Evolutionary conservation across 2,888 invertebrate species (phyloP).

Genomic region (Exocentrus adspersus): DNA sequence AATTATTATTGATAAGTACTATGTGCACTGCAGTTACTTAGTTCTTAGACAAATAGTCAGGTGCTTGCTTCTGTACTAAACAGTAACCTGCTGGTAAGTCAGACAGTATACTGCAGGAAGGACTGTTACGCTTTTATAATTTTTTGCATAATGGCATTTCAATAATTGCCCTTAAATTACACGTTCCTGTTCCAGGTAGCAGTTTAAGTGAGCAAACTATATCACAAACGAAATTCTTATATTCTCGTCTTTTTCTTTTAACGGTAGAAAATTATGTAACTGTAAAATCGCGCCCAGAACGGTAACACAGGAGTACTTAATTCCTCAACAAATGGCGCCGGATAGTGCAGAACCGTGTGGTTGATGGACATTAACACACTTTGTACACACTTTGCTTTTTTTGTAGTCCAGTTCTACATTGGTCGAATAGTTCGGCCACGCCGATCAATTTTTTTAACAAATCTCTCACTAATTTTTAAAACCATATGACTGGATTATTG

Average conservation of each 20-base stretch:
- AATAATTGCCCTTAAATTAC: constrained; percentile 1
- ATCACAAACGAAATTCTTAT: constrained; percentile 15
- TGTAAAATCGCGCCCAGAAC: constrained; percentile 25
- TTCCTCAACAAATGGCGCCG: constrained; percentile 1
- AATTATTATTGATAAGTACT: no score
- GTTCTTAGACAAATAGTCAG: no score
- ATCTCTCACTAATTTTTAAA: no score
- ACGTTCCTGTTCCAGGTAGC: background rate
- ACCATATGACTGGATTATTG: no score
- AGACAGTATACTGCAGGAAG: no score
- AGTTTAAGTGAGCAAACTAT: background rate
- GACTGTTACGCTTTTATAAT: constrained; percentile 5
- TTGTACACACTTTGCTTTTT: background rate
- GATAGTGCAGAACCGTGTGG: background rate
- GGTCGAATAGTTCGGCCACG: no score
- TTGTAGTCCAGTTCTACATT: no score
- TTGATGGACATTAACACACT: constrained; percentile 9
- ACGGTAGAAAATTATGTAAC: constrained; percentile 29
- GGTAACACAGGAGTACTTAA: background rate
- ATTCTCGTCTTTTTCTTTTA: constrained; percentile 17
- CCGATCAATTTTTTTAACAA: no score
- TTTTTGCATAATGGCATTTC: background rate
- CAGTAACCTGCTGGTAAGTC: no score
- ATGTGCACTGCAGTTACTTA: no score
- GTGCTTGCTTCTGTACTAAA: no score